Evolutionary conservation across 2,797 vertebrate species (phyloP).

Genomic region (Lepidocolaptes lacrymiger): DNA sequence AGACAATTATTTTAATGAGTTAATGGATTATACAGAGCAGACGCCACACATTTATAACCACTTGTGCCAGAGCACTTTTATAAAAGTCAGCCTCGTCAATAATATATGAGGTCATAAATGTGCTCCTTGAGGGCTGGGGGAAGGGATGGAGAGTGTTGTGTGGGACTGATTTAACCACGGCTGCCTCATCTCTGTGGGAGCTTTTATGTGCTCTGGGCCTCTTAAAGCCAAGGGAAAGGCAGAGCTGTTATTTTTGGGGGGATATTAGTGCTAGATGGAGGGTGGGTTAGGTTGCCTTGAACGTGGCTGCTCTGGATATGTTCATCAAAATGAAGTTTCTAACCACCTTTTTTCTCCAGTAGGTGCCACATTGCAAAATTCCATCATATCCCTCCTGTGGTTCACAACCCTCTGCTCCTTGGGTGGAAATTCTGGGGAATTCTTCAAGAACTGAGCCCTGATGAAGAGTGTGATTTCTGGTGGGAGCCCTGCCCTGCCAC

Average conservation of each 20-base stretch:
- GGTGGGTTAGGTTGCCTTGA: background rate
- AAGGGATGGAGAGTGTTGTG: background rate
- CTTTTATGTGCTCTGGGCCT: background rate
- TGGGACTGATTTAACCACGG: slow-evolving; percentile 46
- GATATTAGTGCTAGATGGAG: background rate
- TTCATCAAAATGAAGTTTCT: background rate
- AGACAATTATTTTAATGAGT: slow-evolving; percentile 82
- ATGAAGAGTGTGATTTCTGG: background rate
- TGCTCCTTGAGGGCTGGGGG: slow-evolving; percentile 17
- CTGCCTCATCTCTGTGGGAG: background rate
- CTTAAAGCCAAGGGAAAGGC: slow-evolving; percentile 12
- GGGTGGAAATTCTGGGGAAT: background rate
- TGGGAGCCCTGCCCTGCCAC: background rate
- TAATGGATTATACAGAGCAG: slow-evolving; percentile 76
- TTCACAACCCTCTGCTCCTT: background rate
- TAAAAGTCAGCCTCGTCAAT: slow-evolving; percentile 74
- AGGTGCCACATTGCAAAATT: background rate
- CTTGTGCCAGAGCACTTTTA: slow-evolving; percentile 58
- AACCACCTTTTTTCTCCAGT: background rate
- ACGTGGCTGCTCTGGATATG: background rate
- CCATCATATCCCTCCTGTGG: background rate
- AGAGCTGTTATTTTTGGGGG: background rate
- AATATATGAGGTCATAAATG: slow-evolving; percentile 71
- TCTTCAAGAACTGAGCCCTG: background rate
- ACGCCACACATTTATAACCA: slow-evolving; percentile 72